These are phyloP conservation scores for Drosophila mimetica DNA, from an alignment of 2,888 invertebrate species.

Conservation along the genomic window DNA sequence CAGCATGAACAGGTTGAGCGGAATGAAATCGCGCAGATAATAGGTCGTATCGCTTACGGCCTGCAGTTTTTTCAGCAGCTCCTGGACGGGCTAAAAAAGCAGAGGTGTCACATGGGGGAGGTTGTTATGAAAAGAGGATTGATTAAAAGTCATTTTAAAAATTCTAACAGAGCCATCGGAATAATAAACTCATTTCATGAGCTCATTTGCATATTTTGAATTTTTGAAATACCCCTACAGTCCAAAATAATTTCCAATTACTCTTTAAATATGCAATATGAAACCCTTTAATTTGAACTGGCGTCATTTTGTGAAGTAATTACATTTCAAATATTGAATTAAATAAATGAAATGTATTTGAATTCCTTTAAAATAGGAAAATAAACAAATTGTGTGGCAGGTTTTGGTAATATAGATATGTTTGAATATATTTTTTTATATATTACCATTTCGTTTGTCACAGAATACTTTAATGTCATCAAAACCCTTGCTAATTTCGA, in stretches of 20 bases:
- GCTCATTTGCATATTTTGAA: not conserved
- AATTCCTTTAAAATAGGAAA: too few species aligned
- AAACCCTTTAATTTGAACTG: not conserved
- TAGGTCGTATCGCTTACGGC: constrained; percentile 89
- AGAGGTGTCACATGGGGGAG: not conserved
- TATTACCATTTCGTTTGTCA: too few species aligned
- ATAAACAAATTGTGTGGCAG: too few species aligned
- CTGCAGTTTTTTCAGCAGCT: constrained; percentile 90
- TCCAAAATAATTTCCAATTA: not conserved
- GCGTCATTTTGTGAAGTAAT: not conserved
- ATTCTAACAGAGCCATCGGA: not conserved
- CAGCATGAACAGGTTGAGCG: constrained; percentile 93
- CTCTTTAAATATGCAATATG: not conserved
- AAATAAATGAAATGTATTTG: not conserved
- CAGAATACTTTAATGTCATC: not conserved
- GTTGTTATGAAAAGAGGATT: constrained; percentile 21
- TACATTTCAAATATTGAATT: not conserved
- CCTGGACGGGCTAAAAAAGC: constrained; percentile 87
- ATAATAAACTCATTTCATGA: not conserved
- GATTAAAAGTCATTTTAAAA: not conserved
- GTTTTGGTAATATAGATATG: not conserved
- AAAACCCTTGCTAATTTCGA: not conserved
- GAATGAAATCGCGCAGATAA: constrained; percentile 90
- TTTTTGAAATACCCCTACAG: not conserved
- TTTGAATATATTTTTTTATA: too few species aligned